Conservation (phyloP, 2,113 vertebrate species). For the Gobio gobio region DNA sequence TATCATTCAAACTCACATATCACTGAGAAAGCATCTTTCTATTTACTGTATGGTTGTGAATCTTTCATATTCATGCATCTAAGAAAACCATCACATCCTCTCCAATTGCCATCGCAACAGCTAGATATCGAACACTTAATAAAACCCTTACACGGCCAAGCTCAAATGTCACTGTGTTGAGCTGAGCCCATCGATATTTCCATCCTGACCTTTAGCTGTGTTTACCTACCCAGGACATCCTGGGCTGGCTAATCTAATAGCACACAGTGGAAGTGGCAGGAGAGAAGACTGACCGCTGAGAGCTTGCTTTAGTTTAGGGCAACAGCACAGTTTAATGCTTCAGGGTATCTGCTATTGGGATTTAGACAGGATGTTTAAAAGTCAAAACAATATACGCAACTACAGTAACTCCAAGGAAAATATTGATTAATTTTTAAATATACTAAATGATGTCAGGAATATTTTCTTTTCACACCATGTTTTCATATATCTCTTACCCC, state of each 20-base stretch:
- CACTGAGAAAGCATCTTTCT: background rate
- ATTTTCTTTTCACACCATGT: background rate
- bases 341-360: slow-evolving; percentile 2
- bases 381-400: background rate
- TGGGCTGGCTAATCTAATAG: slow-evolving; percentile 46
- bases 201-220: slow-evolving; percentile 59
- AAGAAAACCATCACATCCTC: background rate
- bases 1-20: background rate
- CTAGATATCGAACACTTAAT: slow-evolving; percentile 54
- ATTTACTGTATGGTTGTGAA: background rate
- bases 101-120: background rate
- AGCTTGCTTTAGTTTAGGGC: slow-evolving; percentile 4
- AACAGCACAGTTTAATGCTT: slow-evolving; percentile 24
- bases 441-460: background rate
- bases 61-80: slow-evolving; percentile 8
- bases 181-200: slow-evolving; percentile 54
- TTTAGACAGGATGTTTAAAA: slow-evolving; percentile 3
- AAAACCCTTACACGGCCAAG: slow-evolving; percentile 37
- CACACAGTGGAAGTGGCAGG: slow-evolving; percentile 33
- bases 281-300: slow-evolving; percentile 29
- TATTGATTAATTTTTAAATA: slow-evolving; percentile 7
- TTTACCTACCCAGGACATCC: slow-evolving; percentile 58
- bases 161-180: slow-evolving; percentile 61
- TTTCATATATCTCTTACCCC: background rate
- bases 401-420: background rate